These are phyloP conservation scores for Isoperla grammatica DNA, from an alignment of 2,888 invertebrate genomes.

Conservation along the genomic window DNA sequence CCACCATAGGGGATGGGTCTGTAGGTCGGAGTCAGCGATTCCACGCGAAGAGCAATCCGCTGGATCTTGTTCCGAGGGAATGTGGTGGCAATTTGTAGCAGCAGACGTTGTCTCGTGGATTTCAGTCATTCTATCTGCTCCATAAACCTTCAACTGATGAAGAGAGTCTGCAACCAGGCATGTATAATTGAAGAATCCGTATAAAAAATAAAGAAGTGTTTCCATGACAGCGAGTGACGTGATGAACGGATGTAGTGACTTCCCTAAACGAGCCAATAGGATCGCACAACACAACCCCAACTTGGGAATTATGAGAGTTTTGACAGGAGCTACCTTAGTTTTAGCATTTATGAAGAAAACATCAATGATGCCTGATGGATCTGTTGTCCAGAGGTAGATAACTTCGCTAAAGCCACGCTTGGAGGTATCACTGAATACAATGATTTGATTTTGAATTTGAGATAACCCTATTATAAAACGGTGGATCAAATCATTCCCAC, in stretches of 20 bases:
- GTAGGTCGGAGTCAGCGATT: conserved; percentile 12
- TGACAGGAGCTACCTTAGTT: conserved; percentile 4
- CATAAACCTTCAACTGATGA: background rate
- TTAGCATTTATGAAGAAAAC: background rate
- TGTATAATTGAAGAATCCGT: background rate
- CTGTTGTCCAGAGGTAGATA: no score
- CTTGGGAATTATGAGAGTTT: no score
- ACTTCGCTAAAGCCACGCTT: no score
- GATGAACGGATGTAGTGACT: background rate
- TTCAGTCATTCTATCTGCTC: background rate
- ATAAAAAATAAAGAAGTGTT: no score
- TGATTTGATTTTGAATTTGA: no score
- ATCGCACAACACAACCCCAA: background rate
- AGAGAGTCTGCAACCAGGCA: background rate
- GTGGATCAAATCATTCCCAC: no score
- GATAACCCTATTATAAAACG: no score
- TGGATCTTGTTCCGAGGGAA: conserved; percentile 34
- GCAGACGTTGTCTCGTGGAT: background rate
- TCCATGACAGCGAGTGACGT: background rate
- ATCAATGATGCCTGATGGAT: no score
- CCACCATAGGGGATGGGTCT: conserved; percentile 25
- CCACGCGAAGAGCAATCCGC: conserved; percentile 35
- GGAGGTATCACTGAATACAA: no score
- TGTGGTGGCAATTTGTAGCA: background rate
- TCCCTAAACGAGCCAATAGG: background rate